Evolutionary conservation across 2,888 invertebrate genomes (phyloP).

Genomic region (Cephus pulcher): DNA sequence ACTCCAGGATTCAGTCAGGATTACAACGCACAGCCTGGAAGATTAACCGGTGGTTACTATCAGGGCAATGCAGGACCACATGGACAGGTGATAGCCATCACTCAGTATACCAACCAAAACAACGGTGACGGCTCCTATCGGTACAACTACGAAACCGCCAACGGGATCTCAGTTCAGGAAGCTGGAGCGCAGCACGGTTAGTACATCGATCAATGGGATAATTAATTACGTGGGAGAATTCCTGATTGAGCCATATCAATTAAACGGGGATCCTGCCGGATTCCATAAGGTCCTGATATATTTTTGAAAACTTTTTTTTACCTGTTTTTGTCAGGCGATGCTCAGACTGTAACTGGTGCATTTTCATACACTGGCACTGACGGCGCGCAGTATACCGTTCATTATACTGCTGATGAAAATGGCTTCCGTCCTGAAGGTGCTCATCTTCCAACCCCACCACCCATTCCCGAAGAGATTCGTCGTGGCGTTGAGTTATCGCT

Average conservation of each 20-base stretch:
- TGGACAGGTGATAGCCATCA: conserved; percentile 24
- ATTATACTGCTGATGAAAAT: conserved; percentile 19
- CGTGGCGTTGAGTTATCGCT: conserved; percentile 20
- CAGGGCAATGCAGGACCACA: conserved; percentile 9
- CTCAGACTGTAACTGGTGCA: conserved; percentile 9
- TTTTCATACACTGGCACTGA: conserved; percentile 20
- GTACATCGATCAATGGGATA: background rate
- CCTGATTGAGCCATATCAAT: background rate
- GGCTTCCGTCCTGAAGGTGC: conserved; percentile 22
- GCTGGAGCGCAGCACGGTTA: conserved; percentile 13
- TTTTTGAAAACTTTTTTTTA: background rate
- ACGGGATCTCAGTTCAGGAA: conserved; percentile 20
- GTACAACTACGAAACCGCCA: conserved; percentile 22
- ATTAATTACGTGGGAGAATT: background rate
- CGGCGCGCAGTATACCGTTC: conserved; percentile 17
- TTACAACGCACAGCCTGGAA: conserved; percentile 14
- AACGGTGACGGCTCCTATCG: conserved; percentile 24
- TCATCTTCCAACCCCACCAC: conserved; percentile 21
- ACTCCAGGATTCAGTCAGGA: conserved; percentile 30
- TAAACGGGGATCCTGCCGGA: background rate
- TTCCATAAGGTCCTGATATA: background rate
- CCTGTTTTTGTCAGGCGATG: conserved; percentile 6
- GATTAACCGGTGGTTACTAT: conserved; percentile 14
- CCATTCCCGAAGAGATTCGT: conserved; percentile 21
- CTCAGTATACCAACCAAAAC: conserved; percentile 25